Conservation (phyloP, 2,113 vertebrate species). For the Centrocercus urophasianus region DNA sequence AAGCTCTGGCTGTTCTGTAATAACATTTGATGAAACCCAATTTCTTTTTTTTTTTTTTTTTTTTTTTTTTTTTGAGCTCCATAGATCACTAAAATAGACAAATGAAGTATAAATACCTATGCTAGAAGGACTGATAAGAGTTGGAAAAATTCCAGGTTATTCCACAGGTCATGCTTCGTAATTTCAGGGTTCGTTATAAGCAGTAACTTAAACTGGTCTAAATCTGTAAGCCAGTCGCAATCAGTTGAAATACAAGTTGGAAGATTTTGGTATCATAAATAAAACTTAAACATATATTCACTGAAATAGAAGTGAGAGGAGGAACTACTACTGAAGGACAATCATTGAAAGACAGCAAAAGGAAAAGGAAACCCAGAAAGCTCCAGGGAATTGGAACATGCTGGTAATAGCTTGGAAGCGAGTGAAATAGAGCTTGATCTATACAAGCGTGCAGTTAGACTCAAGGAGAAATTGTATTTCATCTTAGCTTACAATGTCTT, state of each 20-base stretch:
- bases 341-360: background rate
- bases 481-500: background rate
- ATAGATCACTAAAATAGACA: background rate
- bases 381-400: background rate
- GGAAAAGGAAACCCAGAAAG: rapidly evolving
- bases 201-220: background rate
- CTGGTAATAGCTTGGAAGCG: background rate
- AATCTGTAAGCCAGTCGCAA: background rate
- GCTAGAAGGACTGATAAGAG: background rate
- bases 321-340: rapidly evolving
- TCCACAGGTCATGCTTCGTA: background rate
- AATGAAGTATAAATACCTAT: background rate
- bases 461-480: background rate
- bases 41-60: background rate
- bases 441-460: background rate
- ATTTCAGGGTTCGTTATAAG: background rate
- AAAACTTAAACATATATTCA: background rate
- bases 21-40: background rate
- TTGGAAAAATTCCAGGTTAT: background rate
- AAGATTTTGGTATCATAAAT: background rate
- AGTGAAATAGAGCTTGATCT: background rate
- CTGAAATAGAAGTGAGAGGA: background rate
- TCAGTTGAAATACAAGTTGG: background rate
- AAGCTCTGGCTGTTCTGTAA: background rate
- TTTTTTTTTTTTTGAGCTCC: background rate